phyloP scores from a whole-genome alignment of 2,113 vertebrate species.

The Nansenia antarctica region DNA sequence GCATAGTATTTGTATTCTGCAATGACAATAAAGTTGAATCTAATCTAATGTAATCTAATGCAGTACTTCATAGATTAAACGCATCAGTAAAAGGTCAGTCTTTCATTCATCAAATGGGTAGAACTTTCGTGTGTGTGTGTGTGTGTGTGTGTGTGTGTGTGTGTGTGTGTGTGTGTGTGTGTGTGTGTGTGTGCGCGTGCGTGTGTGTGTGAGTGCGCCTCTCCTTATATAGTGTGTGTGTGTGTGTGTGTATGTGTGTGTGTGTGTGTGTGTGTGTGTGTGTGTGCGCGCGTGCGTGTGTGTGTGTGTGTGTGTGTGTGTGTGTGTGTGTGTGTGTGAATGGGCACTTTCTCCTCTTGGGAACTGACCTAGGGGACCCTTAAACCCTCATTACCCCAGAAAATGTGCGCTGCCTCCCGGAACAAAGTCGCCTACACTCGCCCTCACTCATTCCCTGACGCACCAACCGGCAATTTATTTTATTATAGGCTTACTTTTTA shows the following conservation, averaged over 20 bases:
- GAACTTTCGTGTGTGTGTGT: background rate
- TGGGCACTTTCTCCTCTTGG: background rate
- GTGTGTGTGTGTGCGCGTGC: background rate
- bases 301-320: background rate
- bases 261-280: slow-evolving; percentile 4
- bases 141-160: slow-evolving; percentile 13
- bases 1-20: background rate
- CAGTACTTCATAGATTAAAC: background rate
- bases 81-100: background rate
- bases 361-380: background rate
- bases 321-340: background rate
- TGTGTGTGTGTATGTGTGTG: slow-evolving; percentile 4
- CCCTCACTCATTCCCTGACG: background rate
- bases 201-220: background rate
- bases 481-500: background rate
- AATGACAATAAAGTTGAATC: no score
- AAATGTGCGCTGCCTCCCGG: background rate
- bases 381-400: slow-evolving; percentile 1
- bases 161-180: slow-evolving; percentile 3
- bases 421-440: background rate
- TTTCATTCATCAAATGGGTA: slow-evolving; percentile 8
- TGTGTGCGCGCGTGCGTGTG: background rate
- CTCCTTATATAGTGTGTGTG: no score
- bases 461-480: background rate
- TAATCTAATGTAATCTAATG: no score